Conservation (phyloP, 2,113 vertebrate species). For the Mastomys coucha region DNA sequence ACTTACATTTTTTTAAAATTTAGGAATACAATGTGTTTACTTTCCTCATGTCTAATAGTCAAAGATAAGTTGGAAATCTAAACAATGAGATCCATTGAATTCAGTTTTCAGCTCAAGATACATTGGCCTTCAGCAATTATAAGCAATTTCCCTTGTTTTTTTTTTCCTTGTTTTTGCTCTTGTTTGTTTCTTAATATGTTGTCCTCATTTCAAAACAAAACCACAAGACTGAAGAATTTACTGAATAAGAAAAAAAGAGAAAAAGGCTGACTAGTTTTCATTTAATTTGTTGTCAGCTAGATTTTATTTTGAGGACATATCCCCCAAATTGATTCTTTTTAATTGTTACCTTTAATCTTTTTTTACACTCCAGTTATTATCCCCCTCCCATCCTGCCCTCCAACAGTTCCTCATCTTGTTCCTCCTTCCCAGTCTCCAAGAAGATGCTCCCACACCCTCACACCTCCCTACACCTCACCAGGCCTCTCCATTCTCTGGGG, state of each 20-base stretch:
- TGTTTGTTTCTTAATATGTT: conserved; percentile 1
- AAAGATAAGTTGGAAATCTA: neutral
- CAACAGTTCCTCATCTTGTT: too few species aligned
- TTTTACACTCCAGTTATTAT: too few species aligned
- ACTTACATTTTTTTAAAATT: neutral
- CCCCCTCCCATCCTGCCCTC: too few species aligned
- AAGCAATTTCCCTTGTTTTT: neutral
- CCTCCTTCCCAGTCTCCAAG: too few species aligned
- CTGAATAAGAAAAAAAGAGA: neutral
- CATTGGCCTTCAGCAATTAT: neutral
- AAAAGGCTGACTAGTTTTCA: neutral
- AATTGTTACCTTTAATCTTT: neutral
- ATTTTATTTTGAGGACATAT: neutral
- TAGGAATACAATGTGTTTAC: neutral
- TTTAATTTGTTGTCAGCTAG: neutral
- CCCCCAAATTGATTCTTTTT: neutral
- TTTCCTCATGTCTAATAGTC: neutral
- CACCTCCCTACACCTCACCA: too few species aligned
- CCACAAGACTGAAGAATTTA: neutral
- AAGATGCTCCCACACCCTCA: too few species aligned
- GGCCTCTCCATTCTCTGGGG: too few species aligned
- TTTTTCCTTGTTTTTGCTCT: neutral
- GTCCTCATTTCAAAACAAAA: conserved; percentile 52
- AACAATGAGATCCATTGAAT: neutral
- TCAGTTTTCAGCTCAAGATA: neutral